Percentiles rank a stretch among this genome's conserved stretches.
phyloP scores from a whole-genome alignment of 2,113 vertebrate species.

The Gopherus flavomarginatus region DNA sequence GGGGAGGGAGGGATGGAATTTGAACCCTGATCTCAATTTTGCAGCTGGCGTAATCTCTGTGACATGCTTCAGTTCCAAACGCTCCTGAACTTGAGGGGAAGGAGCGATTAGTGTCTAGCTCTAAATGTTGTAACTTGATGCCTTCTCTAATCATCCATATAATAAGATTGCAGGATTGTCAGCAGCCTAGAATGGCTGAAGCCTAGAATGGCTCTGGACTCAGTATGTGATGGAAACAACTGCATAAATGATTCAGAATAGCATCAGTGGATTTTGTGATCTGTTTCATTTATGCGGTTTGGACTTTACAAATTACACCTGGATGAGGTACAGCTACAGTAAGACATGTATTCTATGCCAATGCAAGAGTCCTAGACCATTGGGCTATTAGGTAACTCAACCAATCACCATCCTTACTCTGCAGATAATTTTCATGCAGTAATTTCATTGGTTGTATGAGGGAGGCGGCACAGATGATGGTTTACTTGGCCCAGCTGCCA shows the following conservation, averaged over 20 bases:
- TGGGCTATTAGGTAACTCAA: not conserved
- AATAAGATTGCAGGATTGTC: no score
- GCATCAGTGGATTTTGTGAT: no score
- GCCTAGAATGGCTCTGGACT: no score
- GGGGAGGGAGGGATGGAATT: not conserved
- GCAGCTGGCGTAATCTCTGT: not conserved
- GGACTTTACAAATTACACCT: not conserved
- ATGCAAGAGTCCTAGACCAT: not conserved
- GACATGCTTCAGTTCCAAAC: not conserved
- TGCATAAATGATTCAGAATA: no score
- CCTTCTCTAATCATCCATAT: not conserved
- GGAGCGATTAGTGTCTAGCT: not conserved
- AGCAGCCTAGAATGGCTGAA: no score
- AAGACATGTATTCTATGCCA: no score
- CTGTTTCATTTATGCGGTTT: not conserved
- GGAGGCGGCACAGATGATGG: not conserved
- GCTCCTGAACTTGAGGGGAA: not conserved
- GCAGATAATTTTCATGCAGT: not conserved
- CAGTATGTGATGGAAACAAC: no score
- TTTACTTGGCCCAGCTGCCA: not conserved
- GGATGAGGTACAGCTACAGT: not conserved
- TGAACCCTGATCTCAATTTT: not conserved
- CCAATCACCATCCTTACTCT: not conserved
- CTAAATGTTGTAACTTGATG: not conserved
- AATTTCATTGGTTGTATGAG: not conserved